These are phyloP conservation scores for Myodes glareolus DNA, from an alignment of 2,113 vertebrate species.

Conservation along the genomic window DNA sequence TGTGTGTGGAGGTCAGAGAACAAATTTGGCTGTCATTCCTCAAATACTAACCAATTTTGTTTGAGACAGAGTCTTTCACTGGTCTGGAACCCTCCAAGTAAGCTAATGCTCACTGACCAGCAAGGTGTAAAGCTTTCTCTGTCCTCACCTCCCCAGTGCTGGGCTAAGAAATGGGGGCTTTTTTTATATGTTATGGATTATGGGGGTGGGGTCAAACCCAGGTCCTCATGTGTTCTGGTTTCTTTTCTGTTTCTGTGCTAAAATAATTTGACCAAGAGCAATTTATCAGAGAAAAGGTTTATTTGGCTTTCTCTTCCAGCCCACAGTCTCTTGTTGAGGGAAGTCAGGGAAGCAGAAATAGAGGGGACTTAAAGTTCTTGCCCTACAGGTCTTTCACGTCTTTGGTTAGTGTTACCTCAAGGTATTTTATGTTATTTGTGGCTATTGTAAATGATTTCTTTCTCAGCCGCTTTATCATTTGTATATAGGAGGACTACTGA, in stretches of 20 bases:
- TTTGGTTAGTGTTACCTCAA: too few species aligned
- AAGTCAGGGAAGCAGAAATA: background rate
- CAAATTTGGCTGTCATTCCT: background rate
- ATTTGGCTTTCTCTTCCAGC: background rate
- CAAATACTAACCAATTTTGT: background rate
- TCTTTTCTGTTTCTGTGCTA: background rate
- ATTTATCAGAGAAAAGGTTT: background rate
- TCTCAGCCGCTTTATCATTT: too few species aligned
- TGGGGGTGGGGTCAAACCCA: too few species aligned
- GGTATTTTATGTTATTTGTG: too few species aligned
- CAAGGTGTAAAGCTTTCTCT: too few species aligned
- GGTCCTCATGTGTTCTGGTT: background rate
- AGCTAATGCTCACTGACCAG: background rate
- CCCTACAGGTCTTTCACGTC: too few species aligned
- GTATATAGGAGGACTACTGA: too few species aligned
- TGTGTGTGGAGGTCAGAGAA: background rate
- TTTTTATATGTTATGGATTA: background rate
- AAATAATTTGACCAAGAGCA: background rate
- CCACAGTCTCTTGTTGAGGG: background rate
- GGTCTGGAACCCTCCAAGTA: background rate
- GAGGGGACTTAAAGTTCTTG: too few species aligned
- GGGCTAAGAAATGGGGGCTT: background rate
- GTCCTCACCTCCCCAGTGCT: background rate
- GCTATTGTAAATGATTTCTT: too few species aligned
- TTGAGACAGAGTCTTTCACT: background rate